Conservation (phyloP, 1,140 invertebrate genomes). For the Orius laevigatus region DNA sequence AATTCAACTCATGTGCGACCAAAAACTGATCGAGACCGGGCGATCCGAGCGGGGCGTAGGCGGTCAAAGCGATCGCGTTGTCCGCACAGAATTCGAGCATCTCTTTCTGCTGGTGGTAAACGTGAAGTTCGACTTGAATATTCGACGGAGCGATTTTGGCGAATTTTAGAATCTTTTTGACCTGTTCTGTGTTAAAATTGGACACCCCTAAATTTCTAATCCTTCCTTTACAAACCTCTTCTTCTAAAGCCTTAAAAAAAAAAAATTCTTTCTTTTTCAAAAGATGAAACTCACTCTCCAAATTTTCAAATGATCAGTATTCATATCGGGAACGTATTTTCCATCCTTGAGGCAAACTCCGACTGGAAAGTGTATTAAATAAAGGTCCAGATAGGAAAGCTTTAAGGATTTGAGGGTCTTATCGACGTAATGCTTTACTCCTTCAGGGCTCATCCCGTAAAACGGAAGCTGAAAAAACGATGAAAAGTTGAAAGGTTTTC, state of each 20-base stretch:
- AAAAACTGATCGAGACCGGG: slow-evolving; percentile 23
- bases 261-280: not conserved
- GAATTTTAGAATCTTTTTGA: slow-evolving; percentile 20
- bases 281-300: slow-evolving; percentile 3
- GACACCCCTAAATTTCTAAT: slow-evolving; percentile 26
- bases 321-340: slow-evolving; percentile 23
- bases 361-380: slow-evolving; percentile 60
- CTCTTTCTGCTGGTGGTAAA: slow-evolving; percentile 62
- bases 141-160: slow-evolving; percentile 21
- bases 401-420: slow-evolving; percentile 42
- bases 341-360: slow-evolving; percentile 19
- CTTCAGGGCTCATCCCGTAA: not conserved
- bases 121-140: slow-evolving; percentile 62
- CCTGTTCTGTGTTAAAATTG: slow-evolving; percentile 26
- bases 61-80: slow-evolving; percentile 56
- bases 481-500: not conserved
- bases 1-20: not conserved
- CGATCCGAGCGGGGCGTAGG: slow-evolving; percentile 68
- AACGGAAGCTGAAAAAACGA: slow-evolving; percentile 2
- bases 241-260: slow-evolving; percentile 23
- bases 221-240: slow-evolving; percentile 21
- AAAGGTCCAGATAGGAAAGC: slow-evolving; percentile 54
- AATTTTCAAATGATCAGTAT: slow-evolving; percentile 2
- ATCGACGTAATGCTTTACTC: slow-evolving; percentile 31
- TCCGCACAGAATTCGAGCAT: slow-evolving; percentile 54